Evolutionary conservation across 2,797 vertebrate genomes (phyloP), one percentile per base, ranked within the genome.

Genomic region (Synanceia verrucosa): DNA sequence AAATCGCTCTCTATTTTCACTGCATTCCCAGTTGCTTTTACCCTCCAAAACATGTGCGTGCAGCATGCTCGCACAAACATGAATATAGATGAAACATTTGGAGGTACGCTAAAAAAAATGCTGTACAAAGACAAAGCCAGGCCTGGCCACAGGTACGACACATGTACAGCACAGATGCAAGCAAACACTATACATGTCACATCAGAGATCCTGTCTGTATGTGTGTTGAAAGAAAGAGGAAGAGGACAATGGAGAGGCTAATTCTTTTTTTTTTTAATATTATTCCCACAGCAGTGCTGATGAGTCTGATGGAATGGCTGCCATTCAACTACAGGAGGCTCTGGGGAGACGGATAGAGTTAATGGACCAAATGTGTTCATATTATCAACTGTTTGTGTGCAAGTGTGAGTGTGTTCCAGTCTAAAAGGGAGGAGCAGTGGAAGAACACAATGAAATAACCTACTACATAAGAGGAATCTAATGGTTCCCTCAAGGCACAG

Each of bases 331-430:
- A 75, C 83, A 79, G 81, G 78, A 86, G 65, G 50, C 79, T 88
- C 89, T 82, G 85, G 76, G 73, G 90, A 91, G 84, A 86, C 65
- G 67, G 72, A 52, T 50, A 46, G 77, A 89, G 81, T 92, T 93
- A 94, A 92, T 92, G 88, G 77, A 81, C 86, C 79, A 33, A 91
- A 78, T 62, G 66, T 78, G 78, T 80, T 90, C 83, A 78, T 83
- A 79, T 82, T 79, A 73, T 82, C 31, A 41, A 75, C 31, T 82
- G 29, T 59, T 39, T 77, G 62, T 57, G 57, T 50, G 37, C 19
- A n/a, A 36, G 52, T 26, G 43, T 63, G 47, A 58, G 48, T 62
- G 5, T 65, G n/a, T 63, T 60, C 50, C 36, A 53, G 41, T 67
- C 18, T 57, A 19, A 70, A 70, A 80, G 59, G 79, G 74, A 88